A percentile compares a stretch with the other conserved stretches of the same genome.
Conservation (phyloP, 2,888 invertebrate genomes). For the Lysandra coridon region DNA sequence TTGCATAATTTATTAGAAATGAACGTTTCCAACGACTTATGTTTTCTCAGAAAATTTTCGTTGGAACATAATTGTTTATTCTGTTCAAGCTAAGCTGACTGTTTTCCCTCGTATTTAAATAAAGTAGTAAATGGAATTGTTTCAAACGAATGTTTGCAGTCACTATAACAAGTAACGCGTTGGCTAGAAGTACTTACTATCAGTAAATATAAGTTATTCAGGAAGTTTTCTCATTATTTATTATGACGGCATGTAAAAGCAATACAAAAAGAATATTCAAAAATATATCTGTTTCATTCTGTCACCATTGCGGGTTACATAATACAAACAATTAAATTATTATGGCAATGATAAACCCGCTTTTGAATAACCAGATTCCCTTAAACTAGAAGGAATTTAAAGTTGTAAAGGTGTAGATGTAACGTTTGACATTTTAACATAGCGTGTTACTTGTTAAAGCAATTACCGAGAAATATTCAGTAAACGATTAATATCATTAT, state of each 20-base stretch:
- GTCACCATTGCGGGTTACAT: too few species aligned
- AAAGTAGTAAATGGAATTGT: background rate
- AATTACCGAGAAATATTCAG: slow-evolving; percentile 11
- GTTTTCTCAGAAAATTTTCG: background rate
- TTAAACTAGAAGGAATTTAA: background rate
- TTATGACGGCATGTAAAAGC: too few species aligned
- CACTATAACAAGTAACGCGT: too few species aligned
- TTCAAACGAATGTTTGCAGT: background rate
- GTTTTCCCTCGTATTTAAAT: slow-evolving; percentile 4
- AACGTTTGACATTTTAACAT: background rate
- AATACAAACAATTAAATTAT: background rate
- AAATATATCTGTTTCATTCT: too few species aligned
- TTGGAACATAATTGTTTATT: background rate
- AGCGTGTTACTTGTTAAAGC: background rate
- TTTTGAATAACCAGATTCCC: background rate
- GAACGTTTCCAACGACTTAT: background rate
- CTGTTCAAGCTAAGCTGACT: background rate
- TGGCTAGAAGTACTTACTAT: too few species aligned
- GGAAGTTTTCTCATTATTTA: too few species aligned
- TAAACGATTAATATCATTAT: background rate
- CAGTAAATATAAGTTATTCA: too few species aligned
- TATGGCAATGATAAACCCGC: background rate
- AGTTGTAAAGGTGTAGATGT: slow-evolving; percentile 1
- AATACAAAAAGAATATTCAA: too few species aligned
- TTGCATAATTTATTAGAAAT: background rate